Evolutionary conservation across 2,113 vertebrate genomes (phyloP).

Genomic region (Scytalopus superciliaris): DNA sequence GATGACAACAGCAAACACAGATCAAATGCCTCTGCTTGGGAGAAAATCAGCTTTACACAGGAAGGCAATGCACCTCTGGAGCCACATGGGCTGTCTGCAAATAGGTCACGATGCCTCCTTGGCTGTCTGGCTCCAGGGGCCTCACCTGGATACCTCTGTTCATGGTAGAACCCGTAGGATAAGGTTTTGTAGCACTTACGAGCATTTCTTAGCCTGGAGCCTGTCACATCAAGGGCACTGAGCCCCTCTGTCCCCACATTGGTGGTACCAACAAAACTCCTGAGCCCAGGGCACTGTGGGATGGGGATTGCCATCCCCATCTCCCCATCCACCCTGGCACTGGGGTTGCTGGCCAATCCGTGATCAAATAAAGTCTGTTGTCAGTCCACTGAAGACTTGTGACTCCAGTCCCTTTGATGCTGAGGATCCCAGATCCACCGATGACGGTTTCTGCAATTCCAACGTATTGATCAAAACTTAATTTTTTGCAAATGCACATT

Average conservation of each 20-base stretch:
- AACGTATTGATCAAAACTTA: accelerated
- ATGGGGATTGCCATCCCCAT: not conserved
- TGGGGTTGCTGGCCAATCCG: accelerated
- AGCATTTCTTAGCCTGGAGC: not conserved
- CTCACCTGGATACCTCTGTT: not conserved
- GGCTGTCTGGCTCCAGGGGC: too few relatives aligned
- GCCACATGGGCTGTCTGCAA: not conserved
- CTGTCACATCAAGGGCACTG: accelerated
- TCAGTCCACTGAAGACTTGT: too few relatives aligned
- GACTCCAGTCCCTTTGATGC: accelerated
- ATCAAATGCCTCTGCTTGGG: not conserved
- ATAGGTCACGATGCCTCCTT: too few relatives aligned
- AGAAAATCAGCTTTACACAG: not conserved
- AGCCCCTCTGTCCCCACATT: accelerated
- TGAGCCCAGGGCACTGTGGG: not conserved
- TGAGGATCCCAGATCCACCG: not conserved
- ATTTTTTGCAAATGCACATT: not conserved
- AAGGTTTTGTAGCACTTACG: not conserved
- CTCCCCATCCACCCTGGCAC: not conserved
- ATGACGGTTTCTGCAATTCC: accelerated
- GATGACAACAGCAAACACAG: not conserved
- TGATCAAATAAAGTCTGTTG: not conserved
- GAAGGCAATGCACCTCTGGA: not conserved
- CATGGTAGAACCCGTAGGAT: not conserved
- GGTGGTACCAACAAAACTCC: not conserved